Evolutionary conservation across 1,140 invertebrate genomes (phyloP), one percentile per base, ranked within the genome.

Genomic region (Drosophila saltans): DNA sequence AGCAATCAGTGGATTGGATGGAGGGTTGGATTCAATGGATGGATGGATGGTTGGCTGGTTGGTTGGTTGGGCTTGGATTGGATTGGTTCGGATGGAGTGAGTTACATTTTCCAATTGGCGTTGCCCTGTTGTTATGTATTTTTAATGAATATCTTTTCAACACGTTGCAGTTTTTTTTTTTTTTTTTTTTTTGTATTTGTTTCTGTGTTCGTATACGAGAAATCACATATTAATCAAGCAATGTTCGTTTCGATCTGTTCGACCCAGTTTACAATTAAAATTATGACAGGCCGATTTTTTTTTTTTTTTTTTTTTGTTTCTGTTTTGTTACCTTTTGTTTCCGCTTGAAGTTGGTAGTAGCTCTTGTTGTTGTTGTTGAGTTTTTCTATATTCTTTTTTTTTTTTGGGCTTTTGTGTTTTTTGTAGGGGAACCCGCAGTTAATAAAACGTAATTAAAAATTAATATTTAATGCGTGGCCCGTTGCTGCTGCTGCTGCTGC

Each of bases 261-360:
- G 84, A 83, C 83, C 83, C 68, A 88, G 80, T 88, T 88, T 76
- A 80, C 76, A 86, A 86, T 88, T 86, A 80, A 89, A 71, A 83
- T 80, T 75, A 72, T 83, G 73, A 72, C 80, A 82, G 80, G 68
- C 81, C 64, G 58, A 52, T 82, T 77, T 72, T 66, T 75, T 16
- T 0, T 16, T 16, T 16, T 16, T 16, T 16, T 16, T 16, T 16
- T 16, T 16, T 16, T 80, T 83, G 80, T 83, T 80, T 77, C 72
- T 72, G 72, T 68, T 68, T 65, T 48, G 39, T 65, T 52, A 45
- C 41, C 48, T 55, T 16, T 60, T 55, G 66, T 40, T 61, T 59
- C 40, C n/a, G 41, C 56, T 30, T 39, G 36, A 16, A 39, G 36
- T 59, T 48, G 4, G 21, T 30, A 59, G 41, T 21, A 63, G n/a